phyloP scores from a whole-genome alignment of 2,888 invertebrate species.

The Nemoura dubitans region DNA sequence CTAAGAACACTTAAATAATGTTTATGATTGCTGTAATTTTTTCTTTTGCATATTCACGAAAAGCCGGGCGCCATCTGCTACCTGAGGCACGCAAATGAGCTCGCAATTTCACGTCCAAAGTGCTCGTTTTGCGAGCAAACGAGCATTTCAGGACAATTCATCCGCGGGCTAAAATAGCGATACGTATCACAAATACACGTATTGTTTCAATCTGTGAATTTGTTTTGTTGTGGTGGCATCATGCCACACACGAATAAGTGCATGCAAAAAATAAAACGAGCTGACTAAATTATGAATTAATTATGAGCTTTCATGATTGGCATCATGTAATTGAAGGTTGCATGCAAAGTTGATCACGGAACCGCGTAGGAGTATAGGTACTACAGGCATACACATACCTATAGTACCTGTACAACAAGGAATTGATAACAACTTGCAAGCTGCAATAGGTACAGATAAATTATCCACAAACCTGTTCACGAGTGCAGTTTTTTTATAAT shows the following conservation, averaged over 20 bases:
- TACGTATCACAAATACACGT: background rate
- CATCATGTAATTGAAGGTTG: background rate
- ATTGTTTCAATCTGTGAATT: background rate
- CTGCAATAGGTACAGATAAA: background rate
- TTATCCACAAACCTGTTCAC: background rate
- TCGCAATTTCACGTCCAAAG: background rate
- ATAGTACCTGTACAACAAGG: background rate
- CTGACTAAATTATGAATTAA: background rate
- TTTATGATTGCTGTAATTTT: background rate
- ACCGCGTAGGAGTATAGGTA: background rate
- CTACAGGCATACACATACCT: background rate
- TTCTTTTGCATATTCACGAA: background rate
- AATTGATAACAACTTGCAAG: background rate
- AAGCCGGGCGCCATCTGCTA: constrained; percentile 12
- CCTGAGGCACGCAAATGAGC: constrained; percentile 4
- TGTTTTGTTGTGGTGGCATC: background rate
- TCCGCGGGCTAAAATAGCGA: background rate
- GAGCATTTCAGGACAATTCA: background rate
- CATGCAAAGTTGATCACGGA: background rate
- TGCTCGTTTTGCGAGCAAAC: background rate
- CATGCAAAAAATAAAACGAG: constrained; percentile 7
- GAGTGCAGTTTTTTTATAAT: background rate
- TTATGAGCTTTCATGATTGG: background rate
- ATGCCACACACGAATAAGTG: constrained; percentile 12
- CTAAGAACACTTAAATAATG: background rate